phyloP scores from a whole-genome alignment of 1,140 invertebrate species.

The Bombus superbus region DNA sequence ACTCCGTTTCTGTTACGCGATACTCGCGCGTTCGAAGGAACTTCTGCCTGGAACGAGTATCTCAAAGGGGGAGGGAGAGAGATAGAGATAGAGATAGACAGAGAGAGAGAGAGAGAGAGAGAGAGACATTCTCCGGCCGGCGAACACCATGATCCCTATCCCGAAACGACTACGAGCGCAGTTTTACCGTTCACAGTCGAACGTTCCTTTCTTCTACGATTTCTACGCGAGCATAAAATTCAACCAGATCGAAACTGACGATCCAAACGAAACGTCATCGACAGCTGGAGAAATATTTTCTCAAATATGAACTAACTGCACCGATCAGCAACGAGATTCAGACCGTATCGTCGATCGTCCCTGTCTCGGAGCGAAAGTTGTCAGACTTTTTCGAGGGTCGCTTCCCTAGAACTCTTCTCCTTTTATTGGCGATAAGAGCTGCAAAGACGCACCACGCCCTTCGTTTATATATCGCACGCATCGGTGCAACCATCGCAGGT shows the following conservation, averaged over 20 bases:
- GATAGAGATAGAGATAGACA: too few species aligned
- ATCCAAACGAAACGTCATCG: neutral
- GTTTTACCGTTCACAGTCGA: neutral
- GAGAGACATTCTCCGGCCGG: neutral
- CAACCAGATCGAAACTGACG: neutral
- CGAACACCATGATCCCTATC: neutral
- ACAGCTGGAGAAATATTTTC: neutral
- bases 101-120: neutral
- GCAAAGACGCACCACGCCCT: conserved; percentile 28
- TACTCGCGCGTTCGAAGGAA: neutral
- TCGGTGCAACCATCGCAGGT: conserved; percentile 3
- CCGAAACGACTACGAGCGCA: neutral
- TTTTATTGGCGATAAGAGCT: too few species aligned
- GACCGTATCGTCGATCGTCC: neutral
- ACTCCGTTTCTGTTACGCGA: neutral
- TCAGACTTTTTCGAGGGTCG: neutral
- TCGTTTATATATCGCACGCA: conserved; percentile 5
- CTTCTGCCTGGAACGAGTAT: neutral
- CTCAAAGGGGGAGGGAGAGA: neutral
- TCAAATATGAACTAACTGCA: neutral
- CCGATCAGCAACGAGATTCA: neutral
- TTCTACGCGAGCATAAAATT: neutral
- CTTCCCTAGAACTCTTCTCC: too few species aligned
- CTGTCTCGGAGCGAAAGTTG: neutral
- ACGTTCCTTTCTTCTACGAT: neutral